These are phyloP conservation scores for Rhyacophila evoluta DNA, from an alignment of 2,888 invertebrate genomes.

Conservation along the genomic window DNA sequence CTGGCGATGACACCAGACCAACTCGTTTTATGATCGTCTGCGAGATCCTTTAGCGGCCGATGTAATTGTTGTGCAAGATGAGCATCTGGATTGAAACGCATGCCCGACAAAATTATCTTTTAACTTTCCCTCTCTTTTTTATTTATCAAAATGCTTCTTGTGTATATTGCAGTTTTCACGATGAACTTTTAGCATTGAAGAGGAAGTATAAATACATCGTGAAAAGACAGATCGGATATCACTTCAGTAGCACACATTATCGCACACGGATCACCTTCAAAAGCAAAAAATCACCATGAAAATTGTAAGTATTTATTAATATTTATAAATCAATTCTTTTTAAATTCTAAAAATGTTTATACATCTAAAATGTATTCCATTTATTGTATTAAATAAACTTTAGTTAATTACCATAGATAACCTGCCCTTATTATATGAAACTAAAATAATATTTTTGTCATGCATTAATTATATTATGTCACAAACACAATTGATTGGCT, in stretches of 20 bases:
- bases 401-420: too few species aligned
- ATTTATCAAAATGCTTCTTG: background rate
- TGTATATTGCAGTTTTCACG: background rate
- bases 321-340: too few species aligned
- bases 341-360: too few species aligned
- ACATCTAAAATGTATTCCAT: too few species aligned
- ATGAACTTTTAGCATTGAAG: slow-evolving; percentile 7
- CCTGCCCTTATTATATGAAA: too few species aligned
- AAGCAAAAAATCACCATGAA: background rate
- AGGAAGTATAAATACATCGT: background rate
- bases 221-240: background rate
- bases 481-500: too few species aligned
- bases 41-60: background rate
- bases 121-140: background rate
- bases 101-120: background rate
- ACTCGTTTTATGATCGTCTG: background rate
- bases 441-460: too few species aligned
- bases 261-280: background rate
- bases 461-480: too few species aligned
- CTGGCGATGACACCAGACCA: slow-evolving; percentile 12
- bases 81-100: background rate
- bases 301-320: background rate
- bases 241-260: slow-evolving; percentile 5
- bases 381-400: too few species aligned
- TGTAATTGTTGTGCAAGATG: background rate